These are phyloP conservation scores for Sitta europaea DNA, from an alignment of 2,113 vertebrate genomes.

Conservation along the genomic window DNA sequence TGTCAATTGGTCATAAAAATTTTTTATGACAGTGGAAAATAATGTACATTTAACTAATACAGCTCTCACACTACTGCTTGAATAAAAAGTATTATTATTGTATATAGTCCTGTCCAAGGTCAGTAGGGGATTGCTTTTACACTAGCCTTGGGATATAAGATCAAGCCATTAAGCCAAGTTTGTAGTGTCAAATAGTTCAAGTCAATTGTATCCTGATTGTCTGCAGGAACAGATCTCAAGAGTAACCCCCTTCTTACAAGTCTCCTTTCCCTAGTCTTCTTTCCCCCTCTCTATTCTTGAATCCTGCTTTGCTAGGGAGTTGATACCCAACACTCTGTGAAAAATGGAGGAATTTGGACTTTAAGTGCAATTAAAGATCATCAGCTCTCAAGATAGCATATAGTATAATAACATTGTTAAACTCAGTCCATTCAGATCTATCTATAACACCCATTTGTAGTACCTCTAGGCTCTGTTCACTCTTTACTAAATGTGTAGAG, in stretches of 20 bases:
- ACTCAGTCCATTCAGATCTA: not conserved
- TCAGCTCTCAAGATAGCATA: not conserved
- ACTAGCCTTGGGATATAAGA: not conserved
- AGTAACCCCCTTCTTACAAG: not conserved
- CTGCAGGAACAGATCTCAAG: not conserved
- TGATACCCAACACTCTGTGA: not conserved
- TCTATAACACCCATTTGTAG: not conserved
- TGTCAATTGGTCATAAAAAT: not conserved
- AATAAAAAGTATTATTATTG: not conserved
- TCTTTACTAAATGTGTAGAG: not conserved
- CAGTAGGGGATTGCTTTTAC: not conserved
- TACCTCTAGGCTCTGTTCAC: not conserved
- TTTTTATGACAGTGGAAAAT: not conserved
- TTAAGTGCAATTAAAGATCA: not conserved
- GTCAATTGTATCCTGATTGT: not conserved
- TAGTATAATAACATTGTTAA: fast-evolving
- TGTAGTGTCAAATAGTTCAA: not conserved
- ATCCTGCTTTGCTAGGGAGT: not conserved
- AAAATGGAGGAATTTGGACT: not conserved
- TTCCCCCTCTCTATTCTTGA: not conserved
- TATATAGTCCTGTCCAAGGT: not conserved
- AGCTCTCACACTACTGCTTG: not conserved
- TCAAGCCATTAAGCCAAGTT: fast-evolving
- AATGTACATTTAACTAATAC: not conserved
- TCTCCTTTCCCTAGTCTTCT: not conserved